Conservation (phyloP, 2,113 vertebrate genomes). For the Aramus guarauna region DNA sequence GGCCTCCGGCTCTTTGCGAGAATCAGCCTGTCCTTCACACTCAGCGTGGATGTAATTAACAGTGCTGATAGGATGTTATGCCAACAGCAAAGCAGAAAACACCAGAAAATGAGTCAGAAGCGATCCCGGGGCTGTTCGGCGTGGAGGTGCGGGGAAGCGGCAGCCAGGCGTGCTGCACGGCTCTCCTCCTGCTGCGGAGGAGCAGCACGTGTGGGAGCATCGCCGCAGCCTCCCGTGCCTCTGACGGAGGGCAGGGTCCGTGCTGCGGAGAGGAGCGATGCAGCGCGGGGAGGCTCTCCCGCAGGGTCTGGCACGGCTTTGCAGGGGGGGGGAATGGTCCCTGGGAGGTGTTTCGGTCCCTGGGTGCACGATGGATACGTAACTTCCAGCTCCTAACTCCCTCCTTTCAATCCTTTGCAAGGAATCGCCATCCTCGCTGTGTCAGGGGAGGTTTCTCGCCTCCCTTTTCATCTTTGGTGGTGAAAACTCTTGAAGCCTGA, state of each 20-base stretch:
- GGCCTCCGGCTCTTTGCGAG: constrained; percentile 61
- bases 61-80: constrained; percentile 69
- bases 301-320: not conserved
- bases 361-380: not conserved
- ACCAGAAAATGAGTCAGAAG: constrained; percentile 59
- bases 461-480: not conserved
- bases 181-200: too few relatives aligned
- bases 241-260: not conserved
- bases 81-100: constrained; percentile 68
- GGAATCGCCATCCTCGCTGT: rapidly evolving
- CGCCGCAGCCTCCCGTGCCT: not conserved
- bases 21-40: constrained; percentile 75
- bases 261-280: not conserved
- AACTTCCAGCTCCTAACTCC: not conserved
- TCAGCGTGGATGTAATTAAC: constrained; percentile 75
- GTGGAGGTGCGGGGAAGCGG: not conserved
- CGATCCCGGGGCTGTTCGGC: not conserved
- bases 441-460: not conserved
- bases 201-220: not conserved
- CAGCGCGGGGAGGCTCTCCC: not conserved
- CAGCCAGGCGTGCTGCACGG: not conserved
- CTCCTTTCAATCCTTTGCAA: not conserved
- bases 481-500: not conserved
- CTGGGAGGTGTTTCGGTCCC: not conserved
- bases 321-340: not conserved